Evolutionary conservation across 1,140 invertebrate species (phyloP).

Genomic region (Lordiphosa stackelbergi): DNA sequence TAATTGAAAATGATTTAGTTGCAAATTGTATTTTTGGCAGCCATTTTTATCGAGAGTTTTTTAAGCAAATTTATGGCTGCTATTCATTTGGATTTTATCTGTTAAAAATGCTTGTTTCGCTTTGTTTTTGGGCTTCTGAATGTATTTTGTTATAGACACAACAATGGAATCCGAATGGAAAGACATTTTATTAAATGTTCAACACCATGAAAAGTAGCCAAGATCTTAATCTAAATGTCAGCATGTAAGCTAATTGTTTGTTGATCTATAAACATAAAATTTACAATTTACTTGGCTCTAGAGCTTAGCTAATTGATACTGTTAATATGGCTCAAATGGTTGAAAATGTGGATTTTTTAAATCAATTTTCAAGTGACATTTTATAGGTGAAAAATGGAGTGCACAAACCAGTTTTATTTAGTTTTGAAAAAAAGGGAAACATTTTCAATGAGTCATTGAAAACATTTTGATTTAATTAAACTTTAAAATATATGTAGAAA

Average conservation of each 20-base stretch:
- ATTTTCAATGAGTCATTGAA: too few species aligned
- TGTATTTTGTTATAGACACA: too few species aligned
- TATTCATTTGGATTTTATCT: constrained; percentile 23
- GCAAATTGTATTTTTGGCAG: constrained; percentile 9
- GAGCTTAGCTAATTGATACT: constrained; percentile 29
- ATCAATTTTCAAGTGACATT: constrained; percentile 15
- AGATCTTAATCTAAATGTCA: constrained; percentile 29
- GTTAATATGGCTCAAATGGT: constrained; percentile 17
- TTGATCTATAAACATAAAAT: constrained; percentile 39
- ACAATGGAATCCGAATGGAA: too few species aligned
- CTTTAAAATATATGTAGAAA: too few species aligned
- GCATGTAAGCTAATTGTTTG: constrained; percentile 41
- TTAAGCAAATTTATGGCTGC: constrained; percentile 9
- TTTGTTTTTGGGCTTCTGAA: constrained; percentile 3
- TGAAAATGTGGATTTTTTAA: not conserved
- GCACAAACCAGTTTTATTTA: constrained; percentile 15
- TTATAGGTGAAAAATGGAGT: constrained; percentile 9
- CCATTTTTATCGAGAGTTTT: too few species aligned
- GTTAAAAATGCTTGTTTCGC: not conserved
- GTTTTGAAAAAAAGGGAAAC: too few species aligned
- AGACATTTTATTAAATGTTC: too few species aligned
- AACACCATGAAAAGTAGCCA: too few species aligned
- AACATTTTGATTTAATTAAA: too few species aligned
- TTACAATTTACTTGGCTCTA: constrained; percentile 2
- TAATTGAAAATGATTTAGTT: constrained; percentile 60